Conservation (phyloP, 2,113 vertebrate genomes). For the Alectura lathami region DNA sequence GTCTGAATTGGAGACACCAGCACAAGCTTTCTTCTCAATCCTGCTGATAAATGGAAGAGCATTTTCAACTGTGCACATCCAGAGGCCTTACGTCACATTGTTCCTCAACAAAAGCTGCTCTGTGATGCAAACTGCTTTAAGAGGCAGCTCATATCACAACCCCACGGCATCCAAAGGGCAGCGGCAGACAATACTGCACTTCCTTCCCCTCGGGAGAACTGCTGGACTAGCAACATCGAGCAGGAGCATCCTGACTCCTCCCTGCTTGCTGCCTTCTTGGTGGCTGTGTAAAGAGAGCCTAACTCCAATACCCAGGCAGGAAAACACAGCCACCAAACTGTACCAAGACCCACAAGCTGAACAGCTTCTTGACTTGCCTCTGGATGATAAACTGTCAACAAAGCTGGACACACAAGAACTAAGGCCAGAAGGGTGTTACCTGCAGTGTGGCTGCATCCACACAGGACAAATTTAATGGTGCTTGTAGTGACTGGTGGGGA, state of each 20-base stretch:
- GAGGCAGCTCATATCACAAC: constrained; percentile 1
- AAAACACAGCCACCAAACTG: neutral
- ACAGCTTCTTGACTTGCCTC: neutral
- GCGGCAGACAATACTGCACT: neutral
- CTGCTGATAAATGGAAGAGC: constrained; percentile 72
- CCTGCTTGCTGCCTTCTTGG: neutral
- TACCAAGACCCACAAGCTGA: neutral
- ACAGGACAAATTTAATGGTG: fast-evolving
- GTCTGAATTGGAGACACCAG: constrained; percentile 62
- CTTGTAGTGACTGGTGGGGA: neutral
- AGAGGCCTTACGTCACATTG: constrained; percentile 35
- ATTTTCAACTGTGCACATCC: constrained; percentile 60
- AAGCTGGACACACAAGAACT: neutral
- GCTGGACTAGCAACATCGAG: neutral
- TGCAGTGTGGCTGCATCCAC: neutral
- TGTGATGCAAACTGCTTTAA: constrained; percentile 21
- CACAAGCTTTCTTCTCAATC: constrained; percentile 69
- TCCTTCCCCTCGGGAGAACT: neutral
- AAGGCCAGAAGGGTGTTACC: fast-evolving
- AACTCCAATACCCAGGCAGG: neutral
- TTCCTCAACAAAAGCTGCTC: constrained; percentile 61
- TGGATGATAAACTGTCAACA: neutral
- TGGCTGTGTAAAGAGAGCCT: neutral
- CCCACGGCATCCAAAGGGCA: neutral
- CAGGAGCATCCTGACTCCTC: neutral